A percentile compares a stretch with the other conserved stretches of the same genome.
Conservation (phyloP, 2,797 vertebrate species). For the Sebastes kiyomatsui region DNA sequence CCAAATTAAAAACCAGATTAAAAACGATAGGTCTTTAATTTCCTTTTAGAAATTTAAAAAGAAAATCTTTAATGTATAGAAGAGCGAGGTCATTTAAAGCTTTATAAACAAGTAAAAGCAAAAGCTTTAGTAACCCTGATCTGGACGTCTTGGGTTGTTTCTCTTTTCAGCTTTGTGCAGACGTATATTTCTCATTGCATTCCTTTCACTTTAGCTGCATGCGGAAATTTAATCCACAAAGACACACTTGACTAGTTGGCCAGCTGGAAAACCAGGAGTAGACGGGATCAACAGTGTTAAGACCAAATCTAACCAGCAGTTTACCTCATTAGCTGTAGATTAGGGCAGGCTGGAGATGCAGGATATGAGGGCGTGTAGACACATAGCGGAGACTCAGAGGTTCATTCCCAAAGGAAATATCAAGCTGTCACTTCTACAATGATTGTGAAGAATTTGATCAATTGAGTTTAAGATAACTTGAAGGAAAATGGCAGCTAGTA, state of each 20-base stretch:
- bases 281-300: constrained; percentile 33
- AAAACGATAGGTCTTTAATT: too few relatives aligned
- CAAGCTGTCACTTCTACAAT: background rate
- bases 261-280: constrained; percentile 20
- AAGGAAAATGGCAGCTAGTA: background rate
- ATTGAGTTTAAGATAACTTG: background rate
- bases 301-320: constrained; percentile 27
- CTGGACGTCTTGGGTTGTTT: background rate
- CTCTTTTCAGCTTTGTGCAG: background rate
- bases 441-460: background rate
- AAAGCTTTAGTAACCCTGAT: background rate
- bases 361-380: constrained; percentile 7
- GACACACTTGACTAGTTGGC: constrained; percentile 46
- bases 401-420: constrained; percentile 3
- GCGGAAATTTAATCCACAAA: constrained; percentile 53
- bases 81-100: too few relatives aligned
- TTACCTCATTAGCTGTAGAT: constrained; percentile 58
- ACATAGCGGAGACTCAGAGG: background rate
- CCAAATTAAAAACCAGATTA: too few relatives aligned
- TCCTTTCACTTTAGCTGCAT: constrained; percentile 39
- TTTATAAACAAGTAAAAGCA: too few relatives aligned
- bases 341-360: constrained; percentile 12
- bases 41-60: too few relatives aligned
- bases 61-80: too few relatives aligned
- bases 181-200: constrained; percentile 35